Conservation (phyloP, 92 coral and sea anemone genomes). For the Phenganax stokvisi region DNA sequence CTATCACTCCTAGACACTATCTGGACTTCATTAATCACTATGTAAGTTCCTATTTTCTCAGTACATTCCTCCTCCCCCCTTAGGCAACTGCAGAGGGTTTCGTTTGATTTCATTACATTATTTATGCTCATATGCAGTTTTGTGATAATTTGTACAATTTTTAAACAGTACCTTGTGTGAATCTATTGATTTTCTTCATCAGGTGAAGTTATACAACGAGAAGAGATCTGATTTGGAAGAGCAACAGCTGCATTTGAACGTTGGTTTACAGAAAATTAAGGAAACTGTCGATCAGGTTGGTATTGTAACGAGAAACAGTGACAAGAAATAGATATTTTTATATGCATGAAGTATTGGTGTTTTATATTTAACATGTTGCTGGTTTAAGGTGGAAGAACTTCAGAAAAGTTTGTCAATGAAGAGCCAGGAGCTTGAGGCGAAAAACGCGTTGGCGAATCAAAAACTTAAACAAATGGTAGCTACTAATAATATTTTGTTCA, state of each 20-base stretch:
- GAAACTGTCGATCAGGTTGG: slow-evolving; percentile 93
- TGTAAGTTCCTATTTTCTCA: slow-evolving; percentile 49
- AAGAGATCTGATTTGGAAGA: slow-evolving; percentile 97
- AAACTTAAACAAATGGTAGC: slow-evolving; percentile 92
- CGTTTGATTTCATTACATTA: no score
- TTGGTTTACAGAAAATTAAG: slow-evolving; percentile 90
- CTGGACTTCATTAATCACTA: slow-evolving; percentile 95
- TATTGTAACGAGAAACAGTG: background rate
- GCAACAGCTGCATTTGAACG: slow-evolving; percentile 94
- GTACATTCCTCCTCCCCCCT: no score
- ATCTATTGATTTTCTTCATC: background rate
- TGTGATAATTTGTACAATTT: no score
- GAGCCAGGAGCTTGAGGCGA: slow-evolving; percentile 98
- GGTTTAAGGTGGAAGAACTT: slow-evolving; percentile 78
- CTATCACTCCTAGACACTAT: slow-evolving; percentile 91
- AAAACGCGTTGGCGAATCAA: slow-evolving; percentile 95
- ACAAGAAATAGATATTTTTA: background rate
- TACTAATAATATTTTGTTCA: background rate
- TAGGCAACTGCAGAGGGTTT: no score
- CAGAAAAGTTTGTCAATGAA: slow-evolving; percentile 96
- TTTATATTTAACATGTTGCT: background rate
- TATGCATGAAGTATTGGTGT: background rate
- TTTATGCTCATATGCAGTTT: no score
- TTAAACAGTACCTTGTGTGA: no score
- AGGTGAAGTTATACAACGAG: slow-evolving; percentile 96